These are phyloP conservation scores for Hydrozoanthus gracilis DNA, from an alignment of 92 coral and sea anemone species.

Conservation along the genomic window DNA sequence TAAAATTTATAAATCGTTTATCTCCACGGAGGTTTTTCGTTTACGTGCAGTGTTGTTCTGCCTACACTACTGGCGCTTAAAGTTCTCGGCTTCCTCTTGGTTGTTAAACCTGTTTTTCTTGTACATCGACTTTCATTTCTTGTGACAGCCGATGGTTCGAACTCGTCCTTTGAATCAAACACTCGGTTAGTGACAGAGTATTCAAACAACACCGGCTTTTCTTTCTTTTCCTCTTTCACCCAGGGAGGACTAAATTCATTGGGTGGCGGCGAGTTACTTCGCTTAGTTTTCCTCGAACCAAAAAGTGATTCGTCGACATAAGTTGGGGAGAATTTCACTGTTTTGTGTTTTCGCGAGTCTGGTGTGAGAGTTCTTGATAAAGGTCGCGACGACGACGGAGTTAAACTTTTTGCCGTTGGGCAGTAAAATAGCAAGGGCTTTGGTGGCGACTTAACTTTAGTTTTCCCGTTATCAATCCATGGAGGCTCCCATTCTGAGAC, in stretches of 20 bases:
- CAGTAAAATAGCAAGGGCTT: constrained; percentile 90
- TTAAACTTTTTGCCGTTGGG: constrained; percentile 53
- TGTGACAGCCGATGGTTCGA: background rate
- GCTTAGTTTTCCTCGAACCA: constrained; percentile 69
- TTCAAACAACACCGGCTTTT: constrained; percentile 72
- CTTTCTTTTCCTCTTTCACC: constrained; percentile 63
- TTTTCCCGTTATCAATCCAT: constrained; percentile 79
- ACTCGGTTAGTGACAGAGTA: constrained; percentile 45
- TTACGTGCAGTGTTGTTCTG: background rate
- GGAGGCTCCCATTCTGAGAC: constrained; percentile 85
- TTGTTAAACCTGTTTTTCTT: background rate
- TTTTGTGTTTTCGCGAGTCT: constrained; percentile 60
- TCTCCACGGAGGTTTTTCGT: constrained; percentile 42
- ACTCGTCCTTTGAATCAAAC: constrained; percentile 49
- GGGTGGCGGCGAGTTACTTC: constrained; percentile 63
- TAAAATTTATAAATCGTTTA: background rate
- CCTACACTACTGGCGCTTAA: background rate
- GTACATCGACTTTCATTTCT: background rate
- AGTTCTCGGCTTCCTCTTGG: background rate
- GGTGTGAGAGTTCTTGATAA: constrained; percentile 53
- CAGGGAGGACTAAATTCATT: constrained; percentile 79
- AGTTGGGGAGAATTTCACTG: constrained; percentile 78
- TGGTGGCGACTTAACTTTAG: constrained; percentile 58
- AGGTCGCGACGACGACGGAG: constrained; percentile 55
- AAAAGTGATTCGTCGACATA: constrained; percentile 82